These are phyloP conservation scores for Zaprionus tsacasi DNA, from an alignment of 1,140 invertebrate species.

Conservation along the genomic window DNA sequence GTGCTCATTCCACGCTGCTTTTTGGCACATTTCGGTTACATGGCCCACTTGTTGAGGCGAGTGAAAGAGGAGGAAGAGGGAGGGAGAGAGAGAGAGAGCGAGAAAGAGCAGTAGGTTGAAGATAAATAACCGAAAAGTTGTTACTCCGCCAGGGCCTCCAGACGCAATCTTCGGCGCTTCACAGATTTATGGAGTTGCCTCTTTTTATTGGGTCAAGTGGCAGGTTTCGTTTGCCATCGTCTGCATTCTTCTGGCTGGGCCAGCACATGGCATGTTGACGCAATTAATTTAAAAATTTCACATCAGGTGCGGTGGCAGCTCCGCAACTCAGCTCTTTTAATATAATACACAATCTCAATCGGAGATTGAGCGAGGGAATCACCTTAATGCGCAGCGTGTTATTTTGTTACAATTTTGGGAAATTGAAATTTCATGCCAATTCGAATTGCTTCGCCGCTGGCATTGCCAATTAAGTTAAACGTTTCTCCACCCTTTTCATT, in stretches of 20 bases:
- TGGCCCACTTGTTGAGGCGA: constrained; percentile 65
- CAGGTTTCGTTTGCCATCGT: constrained; percentile 50
- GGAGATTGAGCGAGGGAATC: background rate
- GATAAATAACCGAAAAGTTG: constrained; percentile 55
- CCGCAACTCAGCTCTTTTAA: constrained; percentile 1
- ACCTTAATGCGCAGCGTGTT: background rate
- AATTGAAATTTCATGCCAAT: constrained; percentile 5
- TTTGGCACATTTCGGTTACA: constrained; percentile 67
- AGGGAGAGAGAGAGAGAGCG: background rate
- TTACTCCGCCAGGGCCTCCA: constrained; percentile 33
- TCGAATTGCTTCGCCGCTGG: background rate
- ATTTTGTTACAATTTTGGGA: constrained; percentile 1
- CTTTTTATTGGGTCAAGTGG: constrained; percentile 72
- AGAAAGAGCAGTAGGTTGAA: background rate
- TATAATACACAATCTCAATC: background rate
- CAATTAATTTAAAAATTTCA: constrained; percentile 57
- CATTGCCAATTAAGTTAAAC: constrained; percentile 68
- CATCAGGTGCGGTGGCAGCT: constrained; percentile 39
- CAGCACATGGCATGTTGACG: constrained; percentile 39
- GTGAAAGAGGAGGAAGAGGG: constrained; percentile 18
- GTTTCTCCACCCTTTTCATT: constrained; percentile 68
- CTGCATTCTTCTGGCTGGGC: constrained; percentile 64
- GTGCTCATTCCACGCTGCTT: constrained; percentile 41
- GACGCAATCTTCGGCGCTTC: constrained; percentile 41
- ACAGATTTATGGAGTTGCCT: constrained; percentile 61